phyloP scores from a whole-genome alignment of 2,797 vertebrate species.

The Acanthis flammea region DNA sequence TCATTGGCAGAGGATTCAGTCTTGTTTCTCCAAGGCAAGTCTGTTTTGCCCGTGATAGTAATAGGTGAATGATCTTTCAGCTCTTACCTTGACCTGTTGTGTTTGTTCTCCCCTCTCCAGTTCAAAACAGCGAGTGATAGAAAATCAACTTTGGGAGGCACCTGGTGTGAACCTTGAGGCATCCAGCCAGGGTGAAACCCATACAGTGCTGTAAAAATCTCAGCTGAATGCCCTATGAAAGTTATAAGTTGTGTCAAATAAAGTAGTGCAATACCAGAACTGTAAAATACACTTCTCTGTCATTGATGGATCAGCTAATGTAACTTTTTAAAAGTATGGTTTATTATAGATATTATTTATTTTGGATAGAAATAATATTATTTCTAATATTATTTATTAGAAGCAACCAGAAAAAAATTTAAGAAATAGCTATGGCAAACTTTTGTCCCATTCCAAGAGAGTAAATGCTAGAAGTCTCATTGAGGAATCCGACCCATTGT shows the following conservation, averaged over 20 bases:
- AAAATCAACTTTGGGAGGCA: background rate
- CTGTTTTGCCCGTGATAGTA: background rate
- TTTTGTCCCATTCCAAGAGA: background rate
- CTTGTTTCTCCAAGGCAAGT: background rate
- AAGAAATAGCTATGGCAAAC: background rate
- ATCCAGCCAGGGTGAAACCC: background rate
- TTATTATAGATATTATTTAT: background rate
- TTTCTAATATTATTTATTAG: background rate
- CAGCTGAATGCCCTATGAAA: background rate
- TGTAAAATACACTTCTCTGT: background rate
- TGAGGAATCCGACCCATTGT: background rate
- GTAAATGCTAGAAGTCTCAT: background rate
- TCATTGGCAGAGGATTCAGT: accelerated
- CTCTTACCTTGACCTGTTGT: background rate
- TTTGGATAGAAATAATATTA: background rate
- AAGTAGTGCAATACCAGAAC: background rate
- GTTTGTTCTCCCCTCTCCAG: background rate
- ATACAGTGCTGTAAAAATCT: background rate
- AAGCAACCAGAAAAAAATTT: background rate
- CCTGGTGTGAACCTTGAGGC: background rate
- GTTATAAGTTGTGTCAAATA: background rate
- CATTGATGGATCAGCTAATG: background rate
- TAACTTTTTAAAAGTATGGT: background rate
- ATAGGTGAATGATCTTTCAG: background rate
- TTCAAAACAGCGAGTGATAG: background rate